Percentiles rank a stretch among this genome's conserved stretches.
phyloP scores from a whole-genome alignment of 53 echinoderm and acorn worm species.

The Temnopleurus reevesii region DNA sequence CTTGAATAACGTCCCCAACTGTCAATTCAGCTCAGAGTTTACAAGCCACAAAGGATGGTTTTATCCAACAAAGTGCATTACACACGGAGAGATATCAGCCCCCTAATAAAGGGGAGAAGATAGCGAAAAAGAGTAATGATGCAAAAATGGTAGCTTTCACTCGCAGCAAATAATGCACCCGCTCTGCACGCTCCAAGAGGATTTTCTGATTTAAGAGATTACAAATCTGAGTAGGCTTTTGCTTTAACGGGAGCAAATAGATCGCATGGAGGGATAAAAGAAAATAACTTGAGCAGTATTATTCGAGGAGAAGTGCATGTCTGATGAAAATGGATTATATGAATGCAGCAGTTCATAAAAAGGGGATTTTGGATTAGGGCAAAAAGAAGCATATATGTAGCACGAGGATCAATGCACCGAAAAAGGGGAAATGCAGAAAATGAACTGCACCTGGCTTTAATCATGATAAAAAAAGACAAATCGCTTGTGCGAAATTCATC shows the following conservation, averaged over 20 bases:
- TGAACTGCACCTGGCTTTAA: slow-evolving; percentile 38
- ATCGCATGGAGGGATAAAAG: background rate
- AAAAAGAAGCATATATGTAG: background rate
- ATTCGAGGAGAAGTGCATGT: slow-evolving; percentile 36
- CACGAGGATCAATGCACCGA: background rate
- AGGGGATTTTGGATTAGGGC: slow-evolving; percentile 40
- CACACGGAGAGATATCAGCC: slow-evolving; percentile 4
- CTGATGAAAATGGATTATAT: slow-evolving; percentile 32
- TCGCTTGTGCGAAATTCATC: background rate
- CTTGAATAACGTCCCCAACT: slow-evolving; percentile 8
- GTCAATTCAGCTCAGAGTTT: slow-evolving; percentile 40
- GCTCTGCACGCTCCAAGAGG: slow-evolving; percentile 34
- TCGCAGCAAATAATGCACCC: slow-evolving; percentile 25
- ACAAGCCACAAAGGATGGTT: slow-evolving; percentile 16
- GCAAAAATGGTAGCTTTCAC: slow-evolving; percentile 33
- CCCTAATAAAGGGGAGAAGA: background rate
- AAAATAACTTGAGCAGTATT: background rate
- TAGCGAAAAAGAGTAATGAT: slow-evolving; percentile 1
- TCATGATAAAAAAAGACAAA: background rate
- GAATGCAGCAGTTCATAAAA: slow-evolving; percentile 42
- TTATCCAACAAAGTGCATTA: slow-evolving; percentile 52
- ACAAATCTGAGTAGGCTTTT: slow-evolving; percentile 51
- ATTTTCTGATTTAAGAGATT: slow-evolving; percentile 61
- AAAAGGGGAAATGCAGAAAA: background rate
- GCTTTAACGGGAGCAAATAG: background rate